Percentiles rank a stretch among this genome's conserved stretches.
These are phyloP conservation scores for Neotoma lepida DNA, from an alignment of 2,113 vertebrate species.

Conservation along the genomic window DNA sequence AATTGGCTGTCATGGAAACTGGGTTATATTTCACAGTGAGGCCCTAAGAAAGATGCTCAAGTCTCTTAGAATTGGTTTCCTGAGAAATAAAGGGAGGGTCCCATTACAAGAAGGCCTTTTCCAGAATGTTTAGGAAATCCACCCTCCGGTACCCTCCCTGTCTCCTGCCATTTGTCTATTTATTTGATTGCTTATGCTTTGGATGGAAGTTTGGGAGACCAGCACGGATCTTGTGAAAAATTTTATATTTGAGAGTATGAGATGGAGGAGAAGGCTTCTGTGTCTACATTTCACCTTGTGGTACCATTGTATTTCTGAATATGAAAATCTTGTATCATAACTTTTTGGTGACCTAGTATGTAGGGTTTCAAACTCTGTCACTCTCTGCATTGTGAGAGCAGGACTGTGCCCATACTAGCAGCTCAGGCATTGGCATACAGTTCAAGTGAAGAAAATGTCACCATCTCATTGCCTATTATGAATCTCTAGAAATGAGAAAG, in stretches of 20 bases:
- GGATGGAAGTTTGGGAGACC: not conserved
- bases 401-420: not conserved
- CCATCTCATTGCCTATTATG: not conserved
- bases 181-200: not conserved
- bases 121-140: not conserved
- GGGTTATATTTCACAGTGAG: not conserved
- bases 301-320: not conserved
- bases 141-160: no score
- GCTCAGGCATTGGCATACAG: not conserved
- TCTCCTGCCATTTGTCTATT: not conserved
- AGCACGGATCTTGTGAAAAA: not conserved
- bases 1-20: slow-evolving; percentile 2
- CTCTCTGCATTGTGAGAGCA: not conserved
- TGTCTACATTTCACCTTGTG: not conserved
- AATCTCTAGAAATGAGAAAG: not conserved
- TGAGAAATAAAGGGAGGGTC: not conserved
- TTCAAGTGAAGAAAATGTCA: not conserved
- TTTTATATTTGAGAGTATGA: not conserved
- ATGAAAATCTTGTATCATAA: not conserved
- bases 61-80: not conserved
- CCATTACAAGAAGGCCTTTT: not conserved
- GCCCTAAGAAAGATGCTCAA: not conserved
- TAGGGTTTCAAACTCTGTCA: not conserved
- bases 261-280: not conserved
- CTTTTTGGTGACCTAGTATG: not conserved